Evolutionary conservation across 2,113 vertebrate genomes (phyloP), one percentile per base, ranked within the genome.

Genomic region (Takifugu bimaculatus): DNA sequence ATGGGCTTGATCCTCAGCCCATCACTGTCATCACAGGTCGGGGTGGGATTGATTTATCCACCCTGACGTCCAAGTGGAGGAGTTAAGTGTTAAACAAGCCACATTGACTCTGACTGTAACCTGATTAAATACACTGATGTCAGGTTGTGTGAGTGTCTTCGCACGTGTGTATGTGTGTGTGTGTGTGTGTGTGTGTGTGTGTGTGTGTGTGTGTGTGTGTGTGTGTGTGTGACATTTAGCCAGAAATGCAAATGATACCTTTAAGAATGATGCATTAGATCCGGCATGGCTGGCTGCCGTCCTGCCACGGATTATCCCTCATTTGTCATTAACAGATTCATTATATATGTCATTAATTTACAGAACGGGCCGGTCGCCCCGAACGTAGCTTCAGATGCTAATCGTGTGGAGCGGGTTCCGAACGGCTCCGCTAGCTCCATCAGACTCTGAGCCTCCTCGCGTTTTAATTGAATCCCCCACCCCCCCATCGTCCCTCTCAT

Each of bases 331-430:
- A 77, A 85, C 78, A 77, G 82, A 82, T 88, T 72, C 82, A 85
- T 76, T 81, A 80, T 76, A 79, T 79, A 65, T 82, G 82, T 83
- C 65, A 79, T 81, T 84, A 68, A 86, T 81, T 80, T 26, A 75
- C 66, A 70, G 49, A 71, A 77, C 73, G 70, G 39, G 84, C 85
- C 70, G 69, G 79, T 86, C 70, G 79, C 73, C 68, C 79, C 67
- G 74, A 71, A 68, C 44, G 74, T 59, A 65, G 55, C 56, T 76
- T 63, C 48, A 70, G 75, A 86, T 83, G 76, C 64, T 84, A 81
- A 87, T 83, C 67, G 64, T 65, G 64, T 68, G 75, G 75, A 77
- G 67, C 79, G 65, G 68, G 80, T 78, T 77, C 79, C 67, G 84
- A 83, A 7, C 48, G n/a, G n/a, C 55, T 88, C 81, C 86, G 6